These are phyloP conservation scores for Phoebastria nigripes DNA, from an alignment of 2,797 vertebrate genomes.

Conservation along the genomic window DNA sequence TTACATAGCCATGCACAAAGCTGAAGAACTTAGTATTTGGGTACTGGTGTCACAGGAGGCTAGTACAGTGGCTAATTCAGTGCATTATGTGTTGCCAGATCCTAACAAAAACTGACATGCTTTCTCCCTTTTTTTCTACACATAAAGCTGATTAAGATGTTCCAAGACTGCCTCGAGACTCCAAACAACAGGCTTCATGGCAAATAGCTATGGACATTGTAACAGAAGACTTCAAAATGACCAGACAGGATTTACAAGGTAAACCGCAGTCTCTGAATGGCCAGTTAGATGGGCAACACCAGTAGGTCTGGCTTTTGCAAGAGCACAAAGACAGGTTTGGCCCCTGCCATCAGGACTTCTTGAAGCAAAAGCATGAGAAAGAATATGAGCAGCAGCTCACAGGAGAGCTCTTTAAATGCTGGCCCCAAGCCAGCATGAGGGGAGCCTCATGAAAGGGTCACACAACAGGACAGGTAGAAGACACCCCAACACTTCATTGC, in stretches of 20 bases:
- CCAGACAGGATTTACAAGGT: neutral
- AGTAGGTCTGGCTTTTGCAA: neutral
- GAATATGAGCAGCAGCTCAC: neutral
- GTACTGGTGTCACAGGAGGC: neutral
- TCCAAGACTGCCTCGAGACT: neutral
- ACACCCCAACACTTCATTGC: neutral
- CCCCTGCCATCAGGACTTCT: neutral
- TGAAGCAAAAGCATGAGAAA: neutral
- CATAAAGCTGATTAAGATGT: neutral
- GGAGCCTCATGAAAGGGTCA: fast-evolving
- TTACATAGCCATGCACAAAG: neutral
- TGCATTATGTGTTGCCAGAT: neutral
- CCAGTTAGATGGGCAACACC: neutral
- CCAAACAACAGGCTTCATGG: neutral
- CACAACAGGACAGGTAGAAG: neutral
- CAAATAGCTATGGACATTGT: neutral
- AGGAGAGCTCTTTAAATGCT: neutral
- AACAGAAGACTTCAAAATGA: neutral
- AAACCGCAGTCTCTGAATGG: neutral
- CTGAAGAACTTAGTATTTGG: neutral
- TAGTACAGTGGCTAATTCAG: neutral
- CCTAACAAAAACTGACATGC: neutral
- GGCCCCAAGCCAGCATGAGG: neutral
- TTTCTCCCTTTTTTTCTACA: neutral
- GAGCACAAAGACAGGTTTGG: neutral